These are phyloP conservation scores for Lophotriccus pileatus DNA, from an alignment of 2,797 vertebrate species.

Conservation along the genomic window DNA sequence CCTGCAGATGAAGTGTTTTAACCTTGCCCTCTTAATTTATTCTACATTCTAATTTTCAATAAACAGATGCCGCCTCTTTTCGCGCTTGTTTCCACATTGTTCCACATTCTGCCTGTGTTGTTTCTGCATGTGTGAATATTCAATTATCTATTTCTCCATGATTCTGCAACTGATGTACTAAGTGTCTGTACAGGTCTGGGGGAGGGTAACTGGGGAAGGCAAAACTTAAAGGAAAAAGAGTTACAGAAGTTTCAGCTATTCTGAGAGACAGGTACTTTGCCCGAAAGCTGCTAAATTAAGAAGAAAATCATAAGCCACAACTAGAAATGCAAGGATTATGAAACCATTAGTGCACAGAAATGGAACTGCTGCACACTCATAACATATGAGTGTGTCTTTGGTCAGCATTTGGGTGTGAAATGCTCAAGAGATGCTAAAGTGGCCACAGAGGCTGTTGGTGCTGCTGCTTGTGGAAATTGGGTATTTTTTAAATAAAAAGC, in stretches of 20 bases:
- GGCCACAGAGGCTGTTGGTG: neutral
- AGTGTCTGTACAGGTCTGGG: slow-evolving; percentile 10
- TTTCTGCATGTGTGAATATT: slow-evolving; percentile 63
- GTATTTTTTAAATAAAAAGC: neutral
- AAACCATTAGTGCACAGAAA: neutral
- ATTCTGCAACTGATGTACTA: slow-evolving; percentile 30
- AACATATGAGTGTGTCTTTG: neutral
- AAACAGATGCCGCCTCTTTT: slow-evolving; percentile 66
- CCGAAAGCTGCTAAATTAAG: neutral
- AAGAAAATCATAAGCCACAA: neutral
- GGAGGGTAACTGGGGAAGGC: neutral
- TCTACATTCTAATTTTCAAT: slow-evolving; percentile 59
- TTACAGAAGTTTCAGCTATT: neutral
- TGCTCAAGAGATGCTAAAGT: neutral
- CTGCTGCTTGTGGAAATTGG: neutral
- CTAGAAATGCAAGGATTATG: neutral
- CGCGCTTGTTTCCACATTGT: slow-evolving; percentile 47
- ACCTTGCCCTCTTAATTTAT: slow-evolving; percentile 66
- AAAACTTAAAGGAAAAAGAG: neutral
- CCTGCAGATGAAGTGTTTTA: slow-evolving; percentile 42
- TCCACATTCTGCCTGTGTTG: slow-evolving; percentile 54
- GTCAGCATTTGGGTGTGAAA: neutral
- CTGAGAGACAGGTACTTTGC: neutral
- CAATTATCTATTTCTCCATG: slow-evolving; percentile 37
- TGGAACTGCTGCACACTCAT: neutral